phyloP scores from a whole-genome alignment of 1,140 invertebrate species.

The Drosophila leontia region DNA sequence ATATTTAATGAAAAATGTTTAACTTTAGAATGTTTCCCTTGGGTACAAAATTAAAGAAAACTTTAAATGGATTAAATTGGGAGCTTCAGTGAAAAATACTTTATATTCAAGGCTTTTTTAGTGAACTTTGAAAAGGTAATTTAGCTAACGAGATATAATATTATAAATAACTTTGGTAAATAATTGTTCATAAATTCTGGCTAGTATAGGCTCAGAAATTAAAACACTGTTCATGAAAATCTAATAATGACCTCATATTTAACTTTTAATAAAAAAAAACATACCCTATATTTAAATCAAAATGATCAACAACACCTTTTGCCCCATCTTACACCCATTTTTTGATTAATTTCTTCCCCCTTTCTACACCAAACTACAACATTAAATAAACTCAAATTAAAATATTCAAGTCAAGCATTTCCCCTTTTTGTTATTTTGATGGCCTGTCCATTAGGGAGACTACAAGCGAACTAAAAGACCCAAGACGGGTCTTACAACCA shows the following conservation, averaged over 20 bases:
- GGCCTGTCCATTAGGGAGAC: slow-evolving; percentile 27
- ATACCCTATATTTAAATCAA: slow-evolving; percentile 11
- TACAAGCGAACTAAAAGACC: slow-evolving; percentile 27
- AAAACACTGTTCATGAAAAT: not conserved
- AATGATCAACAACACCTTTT: slow-evolving; percentile 10
- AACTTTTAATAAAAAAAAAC: not conserved
- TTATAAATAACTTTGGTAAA: not conserved
- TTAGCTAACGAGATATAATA: no score
- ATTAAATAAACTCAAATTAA: slow-evolving; percentile 38
- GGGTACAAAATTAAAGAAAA: not conserved
- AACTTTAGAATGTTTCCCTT: slow-evolving; percentile 6
- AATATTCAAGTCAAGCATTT: slow-evolving; percentile 47
- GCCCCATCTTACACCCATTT: not conserved
- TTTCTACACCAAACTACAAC: slow-evolving; percentile 1
- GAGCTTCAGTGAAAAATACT: no score
- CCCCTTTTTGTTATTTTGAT: slow-evolving; percentile 18
- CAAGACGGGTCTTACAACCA: slow-evolving; percentile 28
- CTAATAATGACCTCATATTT: not conserved
- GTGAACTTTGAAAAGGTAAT: no score
- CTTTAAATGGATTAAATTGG: not conserved
- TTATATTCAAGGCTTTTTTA: no score
- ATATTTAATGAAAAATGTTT: slow-evolving; percentile 1
- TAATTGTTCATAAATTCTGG: not conserved
- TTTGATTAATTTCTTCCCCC: not conserved
- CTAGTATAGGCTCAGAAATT: not conserved